These are phyloP conservation scores for Lanius ludovicianus DNA, from an alignment of 2,113 vertebrate genomes.

Conservation along the genomic window DNA sequence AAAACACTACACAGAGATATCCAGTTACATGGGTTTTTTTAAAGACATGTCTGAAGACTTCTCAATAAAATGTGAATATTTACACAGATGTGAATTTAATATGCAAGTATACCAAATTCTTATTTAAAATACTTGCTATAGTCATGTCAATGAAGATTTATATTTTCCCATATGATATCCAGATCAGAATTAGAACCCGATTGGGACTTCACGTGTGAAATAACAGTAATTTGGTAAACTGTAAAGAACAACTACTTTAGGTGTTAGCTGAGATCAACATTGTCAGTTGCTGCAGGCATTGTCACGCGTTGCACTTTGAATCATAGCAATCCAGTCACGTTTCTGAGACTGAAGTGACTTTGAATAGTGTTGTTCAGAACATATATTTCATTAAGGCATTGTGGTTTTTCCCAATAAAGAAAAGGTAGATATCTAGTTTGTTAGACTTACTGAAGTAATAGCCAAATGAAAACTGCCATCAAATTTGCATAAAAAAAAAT, in stretches of 20 bases:
- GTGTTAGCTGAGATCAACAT: not conserved
- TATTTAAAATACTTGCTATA: not conserved
- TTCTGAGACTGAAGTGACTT: not conserved
- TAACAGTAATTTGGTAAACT: not conserved
- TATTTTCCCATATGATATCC: not conserved
- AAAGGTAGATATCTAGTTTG: not conserved
- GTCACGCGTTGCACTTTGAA: not conserved
- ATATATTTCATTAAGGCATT: not conserved
- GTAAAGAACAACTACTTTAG: not conserved
- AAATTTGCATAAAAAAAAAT: not conserved
- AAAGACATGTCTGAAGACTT: not conserved
- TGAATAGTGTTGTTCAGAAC: not conserved
- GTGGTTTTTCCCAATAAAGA: not conserved
- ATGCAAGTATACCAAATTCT: rapidly evolving
- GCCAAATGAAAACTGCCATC: not conserved
- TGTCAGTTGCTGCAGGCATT: not conserved
- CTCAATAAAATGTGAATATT: not conserved
- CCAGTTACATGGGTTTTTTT: not conserved
- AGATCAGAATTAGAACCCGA: not conserved
- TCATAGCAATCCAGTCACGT: rapidly evolving
- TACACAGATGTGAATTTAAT: not conserved
- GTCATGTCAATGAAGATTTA: not conserved
- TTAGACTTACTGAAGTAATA: not conserved
- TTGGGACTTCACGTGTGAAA: not conserved
- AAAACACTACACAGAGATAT: not conserved